phyloP scores from a whole-genome alignment of 2,113 vertebrate species.

The Urocitellus parryii region DNA sequence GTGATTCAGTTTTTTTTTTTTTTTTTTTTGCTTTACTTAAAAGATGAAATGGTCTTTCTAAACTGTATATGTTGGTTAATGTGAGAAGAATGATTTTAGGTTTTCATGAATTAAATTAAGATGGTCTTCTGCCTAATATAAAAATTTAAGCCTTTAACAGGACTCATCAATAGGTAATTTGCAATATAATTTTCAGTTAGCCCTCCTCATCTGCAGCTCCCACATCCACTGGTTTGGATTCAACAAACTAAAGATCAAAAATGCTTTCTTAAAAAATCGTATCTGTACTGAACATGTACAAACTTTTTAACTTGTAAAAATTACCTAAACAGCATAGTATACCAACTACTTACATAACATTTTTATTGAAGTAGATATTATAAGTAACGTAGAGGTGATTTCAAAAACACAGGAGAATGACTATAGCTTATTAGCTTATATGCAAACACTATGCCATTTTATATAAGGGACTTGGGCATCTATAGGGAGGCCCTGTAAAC shows the following conservation, averaged over 20 bases:
- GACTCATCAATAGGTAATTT: neutral
- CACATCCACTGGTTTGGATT: neutral
- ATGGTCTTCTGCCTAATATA: neutral
- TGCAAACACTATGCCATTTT: neutral
- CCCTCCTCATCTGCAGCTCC: neutral
- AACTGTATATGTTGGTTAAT: neutral
- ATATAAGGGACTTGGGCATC: neutral
- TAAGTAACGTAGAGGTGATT: neutral
- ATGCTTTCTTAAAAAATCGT: neutral
- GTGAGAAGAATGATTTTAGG: constrained; percentile 9
- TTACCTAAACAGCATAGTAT: too few relatives aligned
- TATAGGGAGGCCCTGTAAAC: neutral
- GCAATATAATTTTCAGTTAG: neutral
- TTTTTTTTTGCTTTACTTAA: neutral
- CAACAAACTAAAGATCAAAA: neutral
- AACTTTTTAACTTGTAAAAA: too few relatives aligned
- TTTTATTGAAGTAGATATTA: neutral
- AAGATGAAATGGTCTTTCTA: constrained; percentile 1
- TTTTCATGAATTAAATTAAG: constrained; percentile 37
- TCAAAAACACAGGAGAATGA: neutral
- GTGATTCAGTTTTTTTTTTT: neutral
- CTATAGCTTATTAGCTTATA: too few relatives aligned
- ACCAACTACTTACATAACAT: too few relatives aligned
- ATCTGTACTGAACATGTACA: neutral
- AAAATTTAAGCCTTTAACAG: constrained; percentile 26